Evolutionary conservation across 2,113 vertebrate genomes (phyloP), one percentile per base, ranked within the genome.

Genomic region (Microcebus ravelobensis): DNA sequence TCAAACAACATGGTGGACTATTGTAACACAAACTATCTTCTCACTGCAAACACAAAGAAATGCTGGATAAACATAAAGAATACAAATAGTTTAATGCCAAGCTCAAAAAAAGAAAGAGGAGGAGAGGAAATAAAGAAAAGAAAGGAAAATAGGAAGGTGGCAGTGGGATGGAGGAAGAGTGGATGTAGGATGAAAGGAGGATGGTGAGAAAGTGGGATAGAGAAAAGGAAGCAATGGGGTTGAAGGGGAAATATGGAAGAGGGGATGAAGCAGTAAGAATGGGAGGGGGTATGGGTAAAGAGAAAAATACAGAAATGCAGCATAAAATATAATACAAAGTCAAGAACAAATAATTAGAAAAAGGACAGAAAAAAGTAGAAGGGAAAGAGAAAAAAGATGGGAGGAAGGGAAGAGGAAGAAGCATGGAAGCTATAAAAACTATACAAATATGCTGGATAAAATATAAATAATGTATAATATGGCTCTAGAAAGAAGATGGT

Each of bases 381-480:
- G 21, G 50, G 67, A 68, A 29, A 39, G 12, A 76, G n/a, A 57
- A 57, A 57, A 9, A 91, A 85, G 86, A 80, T 18, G 90, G 45
- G n/a, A 61, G 29, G 27, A 29, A 27, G 34, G 9, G 23, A 48
- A 4, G 18, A 55, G 23, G 2, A 3, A 57, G 29, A 59, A 45
- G 71, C 39, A 74, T 27, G 23, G 39, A n/a, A 82, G 79, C 59
- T 65, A 42, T 57, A 96, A 45, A 29, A 39, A 87, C 87, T 76
- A 89, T 5, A 81, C 15, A 92, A 48, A 65, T 95, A 98, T 18
- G n/a, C 27, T 89, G 67, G 31, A 73, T 63, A 83, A 93, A 84
- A 18, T 65, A 80, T 52, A 80, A 95, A 65, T 70, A 86, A 34
- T n/a, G 68, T 5, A 71, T 36, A 7, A 76, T 61, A 10, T 34